These are phyloP conservation scores for Prietella phreatophila DNA, from an alignment of 2,113 vertebrate species.

Conservation along the genomic window DNA sequence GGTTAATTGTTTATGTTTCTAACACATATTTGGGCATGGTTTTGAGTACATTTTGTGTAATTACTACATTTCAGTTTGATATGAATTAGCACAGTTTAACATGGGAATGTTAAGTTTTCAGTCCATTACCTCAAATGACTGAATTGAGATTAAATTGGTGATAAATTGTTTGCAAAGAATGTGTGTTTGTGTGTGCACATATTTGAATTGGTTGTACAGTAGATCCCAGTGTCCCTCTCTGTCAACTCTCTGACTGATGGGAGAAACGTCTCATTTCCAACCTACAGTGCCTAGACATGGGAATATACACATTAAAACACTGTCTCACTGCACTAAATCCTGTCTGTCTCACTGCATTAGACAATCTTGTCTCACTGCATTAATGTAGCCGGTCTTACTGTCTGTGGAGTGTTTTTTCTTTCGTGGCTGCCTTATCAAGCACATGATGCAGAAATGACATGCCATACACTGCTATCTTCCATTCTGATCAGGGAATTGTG, in stretches of 20 bases:
- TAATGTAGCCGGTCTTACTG: slow-evolving; percentile 23
- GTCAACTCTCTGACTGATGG: slow-evolving; percentile 31
- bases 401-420: background rate
- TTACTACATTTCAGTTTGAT: background rate
- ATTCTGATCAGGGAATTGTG: background rate
- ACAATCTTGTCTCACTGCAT: slow-evolving; percentile 7
- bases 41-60: background rate
- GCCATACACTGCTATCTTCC: background rate
- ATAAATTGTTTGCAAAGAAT: background rate
- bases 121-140: background rate
- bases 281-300: slow-evolving; percentile 33
- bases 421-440: slow-evolving; percentile 18
- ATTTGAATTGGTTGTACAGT: background rate
- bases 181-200: background rate
- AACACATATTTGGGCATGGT: background rate
- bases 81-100: background rate
- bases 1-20: background rate
- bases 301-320: slow-evolving; percentile 46
- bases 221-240: background rate
- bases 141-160: background rate
- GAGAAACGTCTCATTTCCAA: slow-evolving; percentile 39
- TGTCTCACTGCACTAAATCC: slow-evolving; percentile 36
- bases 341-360: slow-evolving; percentile 27
- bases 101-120: background rate
- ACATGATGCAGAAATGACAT: slow-evolving; percentile 23